phyloP scores from a whole-genome alignment of 2,797 vertebrate species.

The Galaxias olidus region DNA sequence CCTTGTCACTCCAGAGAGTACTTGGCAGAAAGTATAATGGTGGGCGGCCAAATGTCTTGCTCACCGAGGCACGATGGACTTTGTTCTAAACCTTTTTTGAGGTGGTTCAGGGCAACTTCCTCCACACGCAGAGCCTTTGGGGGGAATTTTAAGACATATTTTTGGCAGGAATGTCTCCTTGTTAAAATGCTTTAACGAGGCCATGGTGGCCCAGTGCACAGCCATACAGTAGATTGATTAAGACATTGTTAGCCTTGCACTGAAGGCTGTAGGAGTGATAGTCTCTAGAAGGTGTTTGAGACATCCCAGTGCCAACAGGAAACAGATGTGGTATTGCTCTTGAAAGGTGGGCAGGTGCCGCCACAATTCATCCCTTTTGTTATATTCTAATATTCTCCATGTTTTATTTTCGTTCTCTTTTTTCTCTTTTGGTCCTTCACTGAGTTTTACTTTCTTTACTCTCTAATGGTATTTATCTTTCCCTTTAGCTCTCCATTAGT shows the following conservation, averaged over 20 bases:
- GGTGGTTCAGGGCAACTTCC: background rate
- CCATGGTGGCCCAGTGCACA: conserved; percentile 70
- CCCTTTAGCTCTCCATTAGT: background rate
- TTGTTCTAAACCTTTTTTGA: background rate
- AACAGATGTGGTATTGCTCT: conserved; percentile 67
- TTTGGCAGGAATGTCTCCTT: conserved; percentile 51
- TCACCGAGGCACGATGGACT: too few species aligned
- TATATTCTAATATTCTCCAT: background rate
- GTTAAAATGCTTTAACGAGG: conserved; percentile 43
- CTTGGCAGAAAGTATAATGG: too few species aligned
- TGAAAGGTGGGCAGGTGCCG: conserved; percentile 12
- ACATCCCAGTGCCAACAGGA: conserved; percentile 72
- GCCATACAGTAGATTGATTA: conserved; percentile 68
- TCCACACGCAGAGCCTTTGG: background rate
- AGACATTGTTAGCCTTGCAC: conserved; percentile 73
- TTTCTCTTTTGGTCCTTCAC: background rate
- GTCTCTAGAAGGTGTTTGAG: conserved; percentile 71
- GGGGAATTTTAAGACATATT: conserved; percentile 33
- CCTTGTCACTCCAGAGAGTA: too few species aligned
- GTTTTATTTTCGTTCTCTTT: background rate
- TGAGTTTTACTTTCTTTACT: conserved; percentile 2
- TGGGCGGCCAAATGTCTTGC: too few species aligned
- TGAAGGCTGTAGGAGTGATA: conserved; percentile 74
- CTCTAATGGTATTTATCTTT: background rate
- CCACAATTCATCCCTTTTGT: too few species aligned